Percentiles rank a stretch among this genome's conserved stretches.
Conservation (phyloP, 2,888 invertebrate species). For the Psylliodes chrysocephalus region DNA sequence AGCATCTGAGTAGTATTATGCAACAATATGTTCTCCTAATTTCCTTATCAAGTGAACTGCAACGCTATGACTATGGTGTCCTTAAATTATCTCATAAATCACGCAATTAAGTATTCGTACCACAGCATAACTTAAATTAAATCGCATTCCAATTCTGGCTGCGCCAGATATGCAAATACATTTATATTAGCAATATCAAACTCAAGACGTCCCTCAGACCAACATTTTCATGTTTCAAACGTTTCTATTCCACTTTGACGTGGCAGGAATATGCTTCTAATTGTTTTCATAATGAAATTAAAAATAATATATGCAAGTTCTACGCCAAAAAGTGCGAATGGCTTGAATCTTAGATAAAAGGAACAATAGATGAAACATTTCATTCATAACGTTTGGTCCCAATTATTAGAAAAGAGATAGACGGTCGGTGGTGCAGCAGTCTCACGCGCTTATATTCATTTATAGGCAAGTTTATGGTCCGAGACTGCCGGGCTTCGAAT, state of each 20-base stretch:
- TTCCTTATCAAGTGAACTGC: conserved; percentile 9
- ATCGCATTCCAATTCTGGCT: conserved; percentile 4
- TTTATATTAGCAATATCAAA: conserved; percentile 9
- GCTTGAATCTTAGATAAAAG: no score
- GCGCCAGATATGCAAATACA: conserved; percentile 19
- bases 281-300: neutral
- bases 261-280: neutral
- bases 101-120: conserved; percentile 21
- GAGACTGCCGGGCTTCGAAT: no score
- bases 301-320: no score
- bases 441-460: no score
- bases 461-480: no score
- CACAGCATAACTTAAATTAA: conserved; percentile 17
- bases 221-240: neutral
- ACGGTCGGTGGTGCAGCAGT: no score
- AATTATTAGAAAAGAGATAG: no score
- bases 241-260: neutral
- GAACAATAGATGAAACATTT: no score
- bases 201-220: neutral
- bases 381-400: no score
- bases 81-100: conserved; percentile 27
- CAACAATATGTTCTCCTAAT: neutral
- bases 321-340: no score
- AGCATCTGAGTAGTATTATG: no score
- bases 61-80: conserved; percentile 10